phyloP scores from a whole-genome alignment of 2,113 vertebrate genomes.

The Cichladusa arquata region DNA sequence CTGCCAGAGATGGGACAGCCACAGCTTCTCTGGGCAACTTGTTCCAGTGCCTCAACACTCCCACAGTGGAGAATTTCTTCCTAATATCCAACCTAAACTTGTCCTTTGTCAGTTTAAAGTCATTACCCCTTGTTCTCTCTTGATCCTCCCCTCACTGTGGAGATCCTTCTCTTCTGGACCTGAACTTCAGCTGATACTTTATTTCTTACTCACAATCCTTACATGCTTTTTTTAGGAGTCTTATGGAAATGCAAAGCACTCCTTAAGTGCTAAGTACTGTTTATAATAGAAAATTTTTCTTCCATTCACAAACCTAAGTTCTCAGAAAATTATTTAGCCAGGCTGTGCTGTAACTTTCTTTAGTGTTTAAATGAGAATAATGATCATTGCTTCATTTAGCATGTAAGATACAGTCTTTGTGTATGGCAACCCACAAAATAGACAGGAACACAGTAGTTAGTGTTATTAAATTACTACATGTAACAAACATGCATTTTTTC shows the following conservation, averaged over 20 bases:
- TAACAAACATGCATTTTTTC: neutral
- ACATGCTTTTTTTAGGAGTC: neutral
- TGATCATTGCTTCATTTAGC: neutral
- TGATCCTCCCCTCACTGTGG: neutral
- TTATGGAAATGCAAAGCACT: neutral
- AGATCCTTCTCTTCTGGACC: neutral
- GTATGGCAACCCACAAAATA: neutral
- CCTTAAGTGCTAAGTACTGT: neutral
- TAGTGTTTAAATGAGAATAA: neutral
- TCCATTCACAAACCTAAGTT: neutral
- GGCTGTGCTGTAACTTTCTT: neutral
- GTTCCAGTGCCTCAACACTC: fast-evolving
- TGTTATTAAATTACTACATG: neutral
- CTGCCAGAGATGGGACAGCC: neutral
- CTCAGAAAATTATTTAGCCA: neutral
- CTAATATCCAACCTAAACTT: neutral
- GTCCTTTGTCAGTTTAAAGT: neutral
- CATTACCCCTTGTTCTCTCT: neutral
- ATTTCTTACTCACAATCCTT: neutral
- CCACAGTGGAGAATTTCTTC: neutral
- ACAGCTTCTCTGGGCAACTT: neutral
- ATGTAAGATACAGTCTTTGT: neutral
- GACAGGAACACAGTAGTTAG: neutral
- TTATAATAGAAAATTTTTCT: neutral
- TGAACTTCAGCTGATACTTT: neutral